These are phyloP conservation scores for Oedothorax gibbosus DNA, from an alignment of 1,140 invertebrate species.

Conservation along the genomic window DNA sequence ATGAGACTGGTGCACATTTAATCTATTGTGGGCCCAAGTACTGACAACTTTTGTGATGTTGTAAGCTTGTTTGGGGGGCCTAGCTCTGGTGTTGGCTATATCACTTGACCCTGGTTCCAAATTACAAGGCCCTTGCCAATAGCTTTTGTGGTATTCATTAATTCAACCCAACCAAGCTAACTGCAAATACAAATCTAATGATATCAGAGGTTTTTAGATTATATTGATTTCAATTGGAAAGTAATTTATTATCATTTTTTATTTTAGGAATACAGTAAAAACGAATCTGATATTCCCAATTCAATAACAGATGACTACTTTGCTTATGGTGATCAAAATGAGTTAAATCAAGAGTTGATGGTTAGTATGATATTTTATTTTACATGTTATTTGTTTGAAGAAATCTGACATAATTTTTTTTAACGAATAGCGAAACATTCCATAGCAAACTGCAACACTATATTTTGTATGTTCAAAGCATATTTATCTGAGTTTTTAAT, in stretches of 20 bases:
- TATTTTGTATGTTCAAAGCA: too few relatives aligned
- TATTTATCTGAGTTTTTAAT: too few relatives aligned
- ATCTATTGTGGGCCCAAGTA: neutral
- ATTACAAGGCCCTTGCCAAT: too few relatives aligned
- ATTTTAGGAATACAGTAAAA: conserved; percentile 2
- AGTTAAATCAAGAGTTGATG: conserved; percentile 38
- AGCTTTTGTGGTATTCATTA: too few relatives aligned
- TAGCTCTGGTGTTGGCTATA: neutral
- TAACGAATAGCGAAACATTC: too few relatives aligned
- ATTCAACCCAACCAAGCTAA: too few relatives aligned
- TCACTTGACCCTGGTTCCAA: too few relatives aligned
- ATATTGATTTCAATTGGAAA: neutral
- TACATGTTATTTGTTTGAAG: neutral
- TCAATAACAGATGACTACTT: conserved; percentile 37
- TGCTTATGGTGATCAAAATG: conserved; percentile 24
- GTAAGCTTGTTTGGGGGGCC: neutral
- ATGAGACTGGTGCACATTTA: too few relatives aligned
- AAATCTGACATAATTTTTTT: neutral
- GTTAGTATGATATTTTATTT: neutral
- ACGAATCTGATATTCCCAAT: conserved; percentile 15
- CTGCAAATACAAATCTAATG: too few relatives aligned
- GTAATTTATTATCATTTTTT: neutral
- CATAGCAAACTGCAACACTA: too few relatives aligned
- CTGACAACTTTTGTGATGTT: neutral
- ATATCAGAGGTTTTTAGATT: too few relatives aligned